phyloP scores from a whole-genome alignment of 2,113 vertebrate genomes.

The Crotalus helleri region DNA sequence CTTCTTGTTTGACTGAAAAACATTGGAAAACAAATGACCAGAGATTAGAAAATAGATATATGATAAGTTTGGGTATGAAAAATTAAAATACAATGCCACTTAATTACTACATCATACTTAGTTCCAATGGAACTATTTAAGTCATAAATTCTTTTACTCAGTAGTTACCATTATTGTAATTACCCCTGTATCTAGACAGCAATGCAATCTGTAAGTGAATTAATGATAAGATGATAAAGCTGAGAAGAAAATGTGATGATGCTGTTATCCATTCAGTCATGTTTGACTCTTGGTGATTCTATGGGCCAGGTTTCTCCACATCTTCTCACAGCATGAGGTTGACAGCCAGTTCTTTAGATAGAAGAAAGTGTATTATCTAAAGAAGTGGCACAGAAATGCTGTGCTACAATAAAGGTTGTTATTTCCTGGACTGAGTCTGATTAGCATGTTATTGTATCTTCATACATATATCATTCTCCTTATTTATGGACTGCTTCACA shows the following conservation, averaged over 20 bases:
- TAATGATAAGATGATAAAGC: background rate
- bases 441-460: background rate
- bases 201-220: background rate
- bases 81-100: constrained; percentile 11
- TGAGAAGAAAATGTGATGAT: background rate
- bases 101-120: constrained; percentile 44
- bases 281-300: background rate
- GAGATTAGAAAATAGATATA: constrained; percentile 29
- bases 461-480: background rate
- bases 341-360: background rate
- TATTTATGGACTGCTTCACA: background rate
- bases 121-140: constrained; percentile 7
- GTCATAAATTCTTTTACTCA: constrained; percentile 18
- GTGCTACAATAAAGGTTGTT: background rate
- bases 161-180: background rate
- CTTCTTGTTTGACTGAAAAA: constrained; percentile 33
- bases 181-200: background rate
- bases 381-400: background rate
- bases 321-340: background rate
- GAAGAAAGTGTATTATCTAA: background rate
- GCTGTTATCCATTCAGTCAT: background rate
- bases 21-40: constrained; percentile 26
- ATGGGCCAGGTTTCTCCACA: background rate
- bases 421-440: background rate
- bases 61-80: constrained; percentile 39